Evolutionary conservation across 2,797 vertebrate genomes (phyloP).

Genomic region (Prunella strophiata): DNA sequence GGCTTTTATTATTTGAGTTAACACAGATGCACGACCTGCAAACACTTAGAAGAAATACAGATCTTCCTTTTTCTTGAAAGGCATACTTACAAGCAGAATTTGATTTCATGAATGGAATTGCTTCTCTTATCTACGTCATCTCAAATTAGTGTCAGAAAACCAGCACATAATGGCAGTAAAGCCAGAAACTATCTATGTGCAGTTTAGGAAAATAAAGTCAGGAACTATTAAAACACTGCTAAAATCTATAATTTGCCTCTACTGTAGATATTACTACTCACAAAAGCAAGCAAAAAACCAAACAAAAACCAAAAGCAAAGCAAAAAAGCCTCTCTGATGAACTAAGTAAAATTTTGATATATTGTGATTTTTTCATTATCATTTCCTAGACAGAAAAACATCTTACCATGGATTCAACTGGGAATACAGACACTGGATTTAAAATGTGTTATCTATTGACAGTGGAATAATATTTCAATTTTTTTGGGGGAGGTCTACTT

Average conservation of each 20-base stretch:
- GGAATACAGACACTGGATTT: neutral
- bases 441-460: neutral
- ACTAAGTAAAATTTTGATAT: neutral
- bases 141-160: conserved; percentile 24
- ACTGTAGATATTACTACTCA: neutral
- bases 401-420: neutral
- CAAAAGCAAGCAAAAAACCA: neutral
- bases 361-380: neutral
- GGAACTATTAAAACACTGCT: neutral
- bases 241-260: neutral
- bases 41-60: conserved; percentile 2
- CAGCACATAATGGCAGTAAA: neutral
- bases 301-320: rapidly evolving
- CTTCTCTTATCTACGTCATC: conserved; percentile 11
- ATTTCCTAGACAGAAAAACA: neutral
- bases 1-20: conserved; percentile 37
- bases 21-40: conserved; percentile 26
- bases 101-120: conserved; percentile 39
- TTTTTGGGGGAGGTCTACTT: neutral
- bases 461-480: neutral
- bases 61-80: conserved; percentile 5
- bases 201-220: neutral
- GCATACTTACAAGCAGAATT: neutral
- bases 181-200: neutral
- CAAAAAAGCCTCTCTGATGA: neutral